Base-by-base conservation (phyloP, 2,888 invertebrate genomes). In the Aspidiotus destructor region DNA sequence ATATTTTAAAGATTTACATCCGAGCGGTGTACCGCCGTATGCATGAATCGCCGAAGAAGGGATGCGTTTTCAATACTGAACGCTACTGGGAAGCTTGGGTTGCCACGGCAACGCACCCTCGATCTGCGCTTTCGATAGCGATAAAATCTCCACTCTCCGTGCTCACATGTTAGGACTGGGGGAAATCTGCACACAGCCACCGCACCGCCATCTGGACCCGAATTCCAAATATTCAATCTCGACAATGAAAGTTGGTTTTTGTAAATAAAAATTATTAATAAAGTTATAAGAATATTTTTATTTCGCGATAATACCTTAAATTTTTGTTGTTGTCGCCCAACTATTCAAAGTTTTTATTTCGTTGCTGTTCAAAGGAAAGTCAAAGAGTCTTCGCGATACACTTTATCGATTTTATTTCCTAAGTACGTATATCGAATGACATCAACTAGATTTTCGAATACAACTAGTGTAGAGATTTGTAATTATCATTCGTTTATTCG, bases 51-150 rank as follows among this genome's bases (percentile, higher is more conserved):
- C 28, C 28, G 28, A 28, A 28, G 28, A 28, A 28, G 28, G 48
- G n/a, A n/a, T 11, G n/a, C n/a, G 48, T 48, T 48, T 48, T n/a
- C 48, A n/a, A 48, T 48, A 48, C n/a, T n/a, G 48, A 48, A n/a
- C 28, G 28, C 28, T 28, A 6, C 48, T n/a, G 48, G 48, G 48
- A 48, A 13, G 48, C n/a, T 48, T 28, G 28, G 48, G 48, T 48
- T n/a, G 6, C 48, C 48, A 48, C n/a, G 48, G 48, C 48, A n/a
- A 48, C 48, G 48, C 48, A 48, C 48, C 48, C 48, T 48, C 48
- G 48, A 48, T 48, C 48, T n/a, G 48, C 10, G 48, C 48, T 48
- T n/a, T 48, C 48, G 48, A 48, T 48, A 48, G 28, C n/a, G 48
- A n/a, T 48, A n/a, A 48, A 48, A 48, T n/a, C 48, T 11, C 48